Base-by-base conservation (phyloP, 2,888 invertebrate genomes). In the Furcula furcula region DNA sequence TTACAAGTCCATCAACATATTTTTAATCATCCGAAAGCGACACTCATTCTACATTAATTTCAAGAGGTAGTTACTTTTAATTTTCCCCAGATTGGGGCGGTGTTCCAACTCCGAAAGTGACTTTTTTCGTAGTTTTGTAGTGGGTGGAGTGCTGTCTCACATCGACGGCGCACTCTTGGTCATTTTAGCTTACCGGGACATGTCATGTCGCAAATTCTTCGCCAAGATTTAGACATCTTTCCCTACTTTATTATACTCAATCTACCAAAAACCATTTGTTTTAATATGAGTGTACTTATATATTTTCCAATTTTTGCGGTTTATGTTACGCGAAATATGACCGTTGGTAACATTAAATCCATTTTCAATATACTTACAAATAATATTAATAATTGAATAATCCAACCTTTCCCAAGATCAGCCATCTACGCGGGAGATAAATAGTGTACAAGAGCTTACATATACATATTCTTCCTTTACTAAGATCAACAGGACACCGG, bases 61-160 rank as follows among this genome's bases (percentile, higher is more conserved):
- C n/a, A n/a, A n/a, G n/a, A n/a, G n/a, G n/a, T 9, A 31, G 27
- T 21, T 32, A n/a, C 9, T 44, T 40, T 42, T 31, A 35, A 54
- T 39, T 48, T 40, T 34, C 14, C 22, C 29, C 18, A 23, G 7
- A 45, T 39, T 40, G 40, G 36, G 16, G n/a, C n/a, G n/a, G n/a
- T 10, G 21, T 42, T 34, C 34, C 29, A 40, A 50, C 34, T 14
- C 18, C 23, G 28, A 31, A 39, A 44, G 29, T 47, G 31, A 40
- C 45, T 44, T 50, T 56, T 62, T 56, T 43, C 33, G 26, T n/a
- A 23, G 33, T 52, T 41, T 48, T 46, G 40, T 42, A 36, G 34
- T 40, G 46, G 29, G 33, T 25, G 41, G 37, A 36, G 34, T 29
- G 37, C 31, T 34, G 34, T 38, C 29, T 31, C 31, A n/a, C 42